Evolutionary conservation across 2,888 invertebrate genomes (phyloP), one percentile per base, ranked within the genome.

Genomic region (Tachina fera): DNA sequence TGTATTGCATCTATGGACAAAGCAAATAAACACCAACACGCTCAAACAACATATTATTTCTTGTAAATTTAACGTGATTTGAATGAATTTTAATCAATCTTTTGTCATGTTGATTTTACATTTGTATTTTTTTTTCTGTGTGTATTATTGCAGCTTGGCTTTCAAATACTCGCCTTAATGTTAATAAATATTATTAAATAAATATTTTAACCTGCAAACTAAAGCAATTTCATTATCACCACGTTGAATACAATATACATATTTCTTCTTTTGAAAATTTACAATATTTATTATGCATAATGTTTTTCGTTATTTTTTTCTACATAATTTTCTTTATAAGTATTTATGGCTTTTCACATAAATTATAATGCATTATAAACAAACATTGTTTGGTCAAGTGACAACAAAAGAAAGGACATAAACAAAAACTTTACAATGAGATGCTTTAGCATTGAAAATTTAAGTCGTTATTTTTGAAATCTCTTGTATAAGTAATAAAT

Each of bases 401-500:
- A 39, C 45, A 47, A 65, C 31, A 65, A 41, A 45, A 58, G 43
- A 65, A 47, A 47, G 11, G 43, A 58, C 31, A 79, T 71, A 39
- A 51, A 79, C 45, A 31, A 58, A 31, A 53, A 49, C 47, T 67
- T 60, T 74, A 45, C 67, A 72, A 74, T 58, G 72, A 58, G 16
- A 22, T 72, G 51, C 67, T 80, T 80, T 43, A 58, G 65, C 67
- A 74, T 60, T 74, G 31, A 80, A 80, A 74, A 58, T 65, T 80
- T 43, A 67, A 51, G 58, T 22, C 22, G 13, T 22, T 53, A 65
- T 58, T 71, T 72, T 47, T 14, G 41, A 47, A 79, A 80, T 80
- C 65, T 80, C 49, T 39, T 80, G 45, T 80, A 60, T 31, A 49
- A 49, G 58, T 80, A 74, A 80, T 80, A 80, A 74, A 80, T 80